Evolutionary conservation across 1,140 invertebrate genomes (phyloP), one percentile per base, ranked within the genome.

Genomic region (Brachystomella parvula): DNA sequence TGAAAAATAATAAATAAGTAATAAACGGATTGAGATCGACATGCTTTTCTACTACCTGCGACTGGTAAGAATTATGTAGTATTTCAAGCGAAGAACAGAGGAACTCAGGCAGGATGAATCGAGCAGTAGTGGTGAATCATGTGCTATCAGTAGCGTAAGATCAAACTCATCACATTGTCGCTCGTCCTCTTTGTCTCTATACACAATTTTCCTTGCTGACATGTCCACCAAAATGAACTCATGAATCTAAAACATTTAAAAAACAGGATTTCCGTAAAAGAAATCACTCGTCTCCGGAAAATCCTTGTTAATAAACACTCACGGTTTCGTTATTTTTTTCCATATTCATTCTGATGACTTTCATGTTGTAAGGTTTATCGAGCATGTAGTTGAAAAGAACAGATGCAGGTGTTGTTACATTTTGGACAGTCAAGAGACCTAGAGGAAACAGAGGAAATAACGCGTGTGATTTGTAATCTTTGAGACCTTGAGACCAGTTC

Each of bases 331-430:
- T 12, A 26, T 56, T 56, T 17, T 9, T 12, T 9, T 26, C 15
- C 9, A 17, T 26, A 29, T 81, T 79, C 87, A 89, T 89, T 56
- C 82, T 77, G 12, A 89, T 78, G 0, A 86, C 83, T 67, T 83
- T 83, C 83, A 91, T 86, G 9, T 82, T 79, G 75, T 89, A 89
- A 15, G 82, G 80, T 65, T 85, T 84, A 65, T 88, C 84, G 15
- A 89, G 77, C 61, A 91, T 81, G 75, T 89, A 89, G 62, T 86
- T 84, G 76, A 85, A 90, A 1, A 91, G 77, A 61, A 87, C 84
- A 39, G 81, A 79, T 3, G 85, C 82, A 31, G 86, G 82, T 58
- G 84, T 86, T 21, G 82, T 80, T 19, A 86, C 78, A 75, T 87
- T 81, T 24, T 77, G 77, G 28, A 88, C 78, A 3, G 79, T 81